phyloP scores from a whole-genome alignment of 2,888 invertebrate genomes.

The Macroteleia sp. region DNA sequence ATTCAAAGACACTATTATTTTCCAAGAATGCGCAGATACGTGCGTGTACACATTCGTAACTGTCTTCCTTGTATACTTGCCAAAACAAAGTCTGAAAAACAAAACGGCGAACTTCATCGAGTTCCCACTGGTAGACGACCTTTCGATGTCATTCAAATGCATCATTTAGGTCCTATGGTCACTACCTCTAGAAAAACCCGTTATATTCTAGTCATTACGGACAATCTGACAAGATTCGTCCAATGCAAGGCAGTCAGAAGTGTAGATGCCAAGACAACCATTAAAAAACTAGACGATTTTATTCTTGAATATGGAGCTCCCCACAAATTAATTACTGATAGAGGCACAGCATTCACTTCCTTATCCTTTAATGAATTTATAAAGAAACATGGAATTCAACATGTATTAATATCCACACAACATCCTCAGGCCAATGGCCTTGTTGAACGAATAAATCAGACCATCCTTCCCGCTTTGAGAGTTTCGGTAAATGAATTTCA shows the following conservation, averaged over 20 bases:
- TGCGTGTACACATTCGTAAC: constrained; percentile 25
- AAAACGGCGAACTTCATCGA: constrained; percentile 17
- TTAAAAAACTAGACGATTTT: constrained; percentile 1
- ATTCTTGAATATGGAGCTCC: constrained; percentile 12
- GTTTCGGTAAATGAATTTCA: neutral
- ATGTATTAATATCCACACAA: neutral
- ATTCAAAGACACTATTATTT: constrained; percentile 42
- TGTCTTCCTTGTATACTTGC: constrained; percentile 31
- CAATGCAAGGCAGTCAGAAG: neutral
- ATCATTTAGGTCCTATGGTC: constrained; percentile 21
- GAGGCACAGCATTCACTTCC: constrained; percentile 4
- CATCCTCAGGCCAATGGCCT: constrained; percentile 24
- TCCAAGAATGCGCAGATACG: constrained; percentile 27
- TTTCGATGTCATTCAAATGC: constrained; percentile 1
- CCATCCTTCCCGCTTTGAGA: constrained; percentile 15
- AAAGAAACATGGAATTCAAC: neutral
- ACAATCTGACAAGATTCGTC: neutral
- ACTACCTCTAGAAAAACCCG: neutral
- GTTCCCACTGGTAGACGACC: neutral
- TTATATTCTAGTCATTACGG: neutral
- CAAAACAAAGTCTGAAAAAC: constrained; percentile 11
- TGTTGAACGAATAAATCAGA: constrained; percentile 16
- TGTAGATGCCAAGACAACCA: constrained; percentile 3
- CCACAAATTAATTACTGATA: constrained; percentile 2
- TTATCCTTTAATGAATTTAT: neutral